Evolutionary conservation across 2,113 vertebrate genomes (phyloP), one percentile per base, ranked within the genome.

Genomic region (Pholis gunnellus): DNA sequence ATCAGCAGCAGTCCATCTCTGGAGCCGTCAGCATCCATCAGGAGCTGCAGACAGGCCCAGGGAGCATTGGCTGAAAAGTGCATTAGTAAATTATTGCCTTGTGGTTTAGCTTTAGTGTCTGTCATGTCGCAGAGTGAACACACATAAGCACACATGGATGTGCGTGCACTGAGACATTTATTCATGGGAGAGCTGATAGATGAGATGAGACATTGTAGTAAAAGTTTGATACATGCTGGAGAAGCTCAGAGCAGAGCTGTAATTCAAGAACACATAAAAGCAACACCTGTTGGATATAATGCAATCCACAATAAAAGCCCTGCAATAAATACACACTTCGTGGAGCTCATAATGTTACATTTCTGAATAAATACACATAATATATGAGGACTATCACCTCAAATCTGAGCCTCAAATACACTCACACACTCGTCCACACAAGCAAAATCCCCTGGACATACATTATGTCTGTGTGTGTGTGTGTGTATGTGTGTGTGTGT

Each of bases 1-100:
- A 97, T 97, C 97, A 97, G 96, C 95, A 94, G 92, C 92, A 89
- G 95, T 95, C 95, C 92, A 95, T 95, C 94, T 93, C 93, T 94
- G 94, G 75, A 85, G 87, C 88, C 72, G 88, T 89, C 93, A 77
- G 91, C 94, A 97, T 97, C 96, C 95, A 96, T 97, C 96, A 96
- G 9, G 75, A 75, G 82, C 82, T 91, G 88, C 85, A 95, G 96
- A 96, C 96, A 95, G 94, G 92, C 93, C 92, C 91, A 88, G 94
- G 94, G 95, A 95, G 95, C 90, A 73, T 18, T 72, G 85, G 84
- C 95, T 87, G 94, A 95, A 93, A 95, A 95, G 94, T 90, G 96
- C 96, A 97, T 96, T 96, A 96, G 94, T 95, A 95, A 96, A 91
- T 95, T 96, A 96, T 96, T 91, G 90, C 91, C 92, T 94, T 78